These are phyloP conservation scores for Philopedon plagiatum DNA, from an alignment of 2,888 invertebrate species.

Conservation along the genomic window DNA sequence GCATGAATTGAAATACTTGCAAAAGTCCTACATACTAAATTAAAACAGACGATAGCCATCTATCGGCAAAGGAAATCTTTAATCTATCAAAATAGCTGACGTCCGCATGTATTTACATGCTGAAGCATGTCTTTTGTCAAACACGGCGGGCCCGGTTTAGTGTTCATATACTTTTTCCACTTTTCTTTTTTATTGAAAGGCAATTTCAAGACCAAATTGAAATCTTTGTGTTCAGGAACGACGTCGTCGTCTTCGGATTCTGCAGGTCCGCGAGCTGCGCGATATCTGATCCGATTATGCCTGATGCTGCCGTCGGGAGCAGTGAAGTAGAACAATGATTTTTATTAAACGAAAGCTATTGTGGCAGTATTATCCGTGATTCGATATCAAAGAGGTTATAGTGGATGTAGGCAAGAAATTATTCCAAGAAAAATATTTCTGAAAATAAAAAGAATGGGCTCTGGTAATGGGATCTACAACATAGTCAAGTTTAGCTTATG, in stretches of 20 bases:
- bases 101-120: slow-evolving; percentile 55
- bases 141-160: slow-evolving; percentile 65
- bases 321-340: slow-evolving; percentile 51
- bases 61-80: too few species aligned
- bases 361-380: slow-evolving; percentile 38
- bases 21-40: too few species aligned
- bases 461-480: too few species aligned
- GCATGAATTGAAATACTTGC: too few species aligned
- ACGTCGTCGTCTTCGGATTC: slow-evolving; percentile 58
- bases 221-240: slow-evolving; percentile 69
- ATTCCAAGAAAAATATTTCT: too few species aligned
- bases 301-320: slow-evolving; percentile 57
- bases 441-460: too few species aligned
- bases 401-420: slow-evolving; percentile 7
- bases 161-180: slow-evolving; percentile 67
- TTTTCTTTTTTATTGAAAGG: slow-evolving; percentile 68
- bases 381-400: slow-evolving; percentile 33
- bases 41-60: too few species aligned
- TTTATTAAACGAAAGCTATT: slow-evolving; percentile 46
- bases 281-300: slow-evolving; percentile 69
- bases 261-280: slow-evolving; percentile 64
- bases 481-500: too few species aligned
- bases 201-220: slow-evolving; percentile 69
- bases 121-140: slow-evolving; percentile 58
- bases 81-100: slow-evolving; percentile 57